Conservation (phyloP, 2,888 invertebrate genomes). For the Bruchidius siliquastri region DNA sequence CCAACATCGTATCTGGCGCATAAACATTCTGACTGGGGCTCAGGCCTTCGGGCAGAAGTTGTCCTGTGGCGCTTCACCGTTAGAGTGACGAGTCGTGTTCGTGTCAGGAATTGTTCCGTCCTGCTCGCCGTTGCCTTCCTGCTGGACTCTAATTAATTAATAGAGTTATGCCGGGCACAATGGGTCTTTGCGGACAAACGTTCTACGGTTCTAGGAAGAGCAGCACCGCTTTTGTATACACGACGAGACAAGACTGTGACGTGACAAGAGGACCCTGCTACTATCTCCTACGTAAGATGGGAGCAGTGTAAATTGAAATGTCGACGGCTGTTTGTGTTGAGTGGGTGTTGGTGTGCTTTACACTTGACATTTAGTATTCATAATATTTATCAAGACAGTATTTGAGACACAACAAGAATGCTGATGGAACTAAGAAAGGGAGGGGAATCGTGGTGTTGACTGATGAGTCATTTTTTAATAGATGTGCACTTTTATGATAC, state of each 20-base stretch:
- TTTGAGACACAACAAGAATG: too few species aligned
- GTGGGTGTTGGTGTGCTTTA: neutral
- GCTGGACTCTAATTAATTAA: constrained; percentile 34
- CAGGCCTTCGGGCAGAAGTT: neutral
- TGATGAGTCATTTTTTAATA: too few species aligned
- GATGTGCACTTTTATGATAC: too few species aligned
- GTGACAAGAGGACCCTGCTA: neutral
- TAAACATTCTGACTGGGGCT: constrained; percentile 1
- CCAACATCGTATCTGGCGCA: neutral
- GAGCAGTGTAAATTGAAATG: neutral
- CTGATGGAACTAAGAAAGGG: too few species aligned
- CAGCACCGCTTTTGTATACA: neutral
- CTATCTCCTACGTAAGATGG: neutral
- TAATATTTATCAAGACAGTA: neutral
- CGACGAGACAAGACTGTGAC: neutral
- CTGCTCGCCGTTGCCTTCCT: neutral
- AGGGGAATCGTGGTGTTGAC: too few species aligned
- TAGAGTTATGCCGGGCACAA: constrained; percentile 27
- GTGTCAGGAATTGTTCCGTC: constrained; percentile 30
- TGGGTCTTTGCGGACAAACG: neutral
- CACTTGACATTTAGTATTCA: neutral
- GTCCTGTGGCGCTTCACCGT: neutral
- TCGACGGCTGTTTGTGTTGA: neutral
- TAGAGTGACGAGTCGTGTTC: constrained; percentile 28
- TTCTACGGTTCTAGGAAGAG: neutral